phyloP scores from a whole-genome alignment of 2,113 vertebrate species.

The Antennarius striatus region DNA sequence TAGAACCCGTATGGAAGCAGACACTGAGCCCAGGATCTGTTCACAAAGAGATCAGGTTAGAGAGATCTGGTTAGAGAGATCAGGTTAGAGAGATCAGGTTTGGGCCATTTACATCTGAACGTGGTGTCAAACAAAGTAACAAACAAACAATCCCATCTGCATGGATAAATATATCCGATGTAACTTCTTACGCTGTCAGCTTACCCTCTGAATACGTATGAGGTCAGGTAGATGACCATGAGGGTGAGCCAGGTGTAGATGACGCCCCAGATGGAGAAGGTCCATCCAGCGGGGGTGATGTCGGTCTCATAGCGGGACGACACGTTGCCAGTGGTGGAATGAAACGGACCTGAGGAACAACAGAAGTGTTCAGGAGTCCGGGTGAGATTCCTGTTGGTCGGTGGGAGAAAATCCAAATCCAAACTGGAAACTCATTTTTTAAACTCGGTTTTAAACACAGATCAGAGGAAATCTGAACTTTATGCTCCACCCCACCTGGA shows the following conservation, averaged over 20 bases:
- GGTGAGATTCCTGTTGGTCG: too few species aligned
- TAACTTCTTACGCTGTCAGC: background rate
- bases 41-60: constrained; percentile 17
- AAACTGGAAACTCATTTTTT: too few species aligned
- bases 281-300: constrained; percentile 80
- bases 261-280: constrained; percentile 81
- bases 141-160: background rate
- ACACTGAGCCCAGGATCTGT: constrained; percentile 67
- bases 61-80: constrained; percentile 14
- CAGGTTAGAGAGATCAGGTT: too few species aligned
- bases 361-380: background rate
- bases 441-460: too few species aligned
- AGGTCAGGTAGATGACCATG: constrained; percentile 72
- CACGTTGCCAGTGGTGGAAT: constrained; percentile 62
- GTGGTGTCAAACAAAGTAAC: background rate
- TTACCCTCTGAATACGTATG: constrained; percentile 76
- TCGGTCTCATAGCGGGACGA: constrained; percentile 68
- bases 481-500: too few species aligned
- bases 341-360: constrained; percentile 66
- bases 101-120: background rate
- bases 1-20: constrained; percentile 77
- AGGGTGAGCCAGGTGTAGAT: constrained; percentile 79
- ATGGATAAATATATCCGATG: background rate
- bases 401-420: too few species aligned
- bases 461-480: too few species aligned